These are phyloP conservation scores for Agriopis leucophaearia DNA, from an alignment of 2,888 invertebrate genomes.

Conservation along the genomic window DNA sequence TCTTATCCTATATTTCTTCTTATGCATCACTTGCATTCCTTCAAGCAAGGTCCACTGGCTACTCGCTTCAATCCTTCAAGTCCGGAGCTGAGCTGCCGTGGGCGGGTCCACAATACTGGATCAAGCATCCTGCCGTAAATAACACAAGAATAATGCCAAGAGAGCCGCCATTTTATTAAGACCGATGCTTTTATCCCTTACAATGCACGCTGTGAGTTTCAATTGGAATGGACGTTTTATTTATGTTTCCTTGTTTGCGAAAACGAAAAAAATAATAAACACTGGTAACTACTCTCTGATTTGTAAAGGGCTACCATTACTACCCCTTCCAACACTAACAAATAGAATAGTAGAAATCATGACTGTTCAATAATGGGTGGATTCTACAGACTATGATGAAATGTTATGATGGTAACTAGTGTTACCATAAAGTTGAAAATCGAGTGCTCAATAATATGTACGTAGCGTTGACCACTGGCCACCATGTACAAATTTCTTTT, in stretches of 20 bases:
- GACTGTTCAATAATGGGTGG: too few species aligned
- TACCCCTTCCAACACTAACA: too few species aligned
- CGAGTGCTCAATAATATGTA: too few species aligned
- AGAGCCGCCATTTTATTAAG: constrained; percentile 45
- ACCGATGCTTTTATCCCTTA: constrained; percentile 37
- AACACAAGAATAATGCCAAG: constrained; percentile 40
- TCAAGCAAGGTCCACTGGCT: not conserved
- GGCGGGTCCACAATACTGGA: constrained; percentile 35
- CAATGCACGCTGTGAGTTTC: not conserved
- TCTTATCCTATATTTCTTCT: too few species aligned
- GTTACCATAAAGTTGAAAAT: too few species aligned
- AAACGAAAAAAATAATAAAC: not conserved
- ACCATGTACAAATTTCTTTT: not conserved
- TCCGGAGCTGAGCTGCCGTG: constrained; percentile 15
- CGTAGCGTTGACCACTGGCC: too few species aligned
- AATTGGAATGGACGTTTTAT: not conserved
- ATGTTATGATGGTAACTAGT: too few species aligned
- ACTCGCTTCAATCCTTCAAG: not conserved
- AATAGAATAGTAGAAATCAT: too few species aligned
- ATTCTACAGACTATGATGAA: too few species aligned
- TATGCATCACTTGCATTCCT: not conserved
- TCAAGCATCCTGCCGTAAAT: constrained; percentile 39
- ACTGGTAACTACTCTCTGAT: not conserved
- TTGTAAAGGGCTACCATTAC: too few species aligned
- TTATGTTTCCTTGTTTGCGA: constrained; percentile 10